These are phyloP conservation scores for Embiotoca jacksoni DNA, from an alignment of 2,113 vertebrate genomes.

Conservation along the genomic window DNA sequence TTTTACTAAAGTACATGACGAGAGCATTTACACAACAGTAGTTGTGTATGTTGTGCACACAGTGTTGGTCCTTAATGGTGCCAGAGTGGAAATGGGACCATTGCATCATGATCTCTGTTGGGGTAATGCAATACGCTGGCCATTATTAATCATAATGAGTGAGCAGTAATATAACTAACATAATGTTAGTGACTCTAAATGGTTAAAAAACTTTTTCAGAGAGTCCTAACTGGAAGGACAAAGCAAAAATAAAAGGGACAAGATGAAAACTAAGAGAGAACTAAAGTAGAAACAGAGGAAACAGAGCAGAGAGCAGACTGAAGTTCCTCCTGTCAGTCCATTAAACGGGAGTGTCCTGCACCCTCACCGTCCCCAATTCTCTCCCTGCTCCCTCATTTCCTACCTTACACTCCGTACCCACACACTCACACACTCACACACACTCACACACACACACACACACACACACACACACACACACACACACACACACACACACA, in stretches of 20 bases:
- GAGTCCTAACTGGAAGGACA: not conserved
- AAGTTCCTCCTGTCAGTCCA: slow-evolving; percentile 69
- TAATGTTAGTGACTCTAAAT: too few species aligned
- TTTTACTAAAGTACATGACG: too few species aligned
- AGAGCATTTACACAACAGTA: too few species aligned
- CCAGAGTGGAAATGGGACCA: too few species aligned
- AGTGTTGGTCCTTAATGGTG: too few species aligned
- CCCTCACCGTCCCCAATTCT: slow-evolving; percentile 84
- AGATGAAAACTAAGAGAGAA: not conserved
- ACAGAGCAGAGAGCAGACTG: slow-evolving; percentile 86
- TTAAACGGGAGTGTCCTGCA: slow-evolving; percentile 65
- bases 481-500: slow-evolving; percentile 55
- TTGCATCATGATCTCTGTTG: too few species aligned
- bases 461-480: slow-evolving; percentile 61
- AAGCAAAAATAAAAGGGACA: not conserved
- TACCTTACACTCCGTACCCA: slow-evolving; percentile 84
- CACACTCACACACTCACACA: slow-evolving; percentile 64
- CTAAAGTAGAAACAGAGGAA: slow-evolving; percentile 36
- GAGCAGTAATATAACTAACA: too few species aligned
- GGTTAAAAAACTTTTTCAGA: not conserved
- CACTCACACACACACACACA: slow-evolving; percentile 82
- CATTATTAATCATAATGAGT: too few species aligned
- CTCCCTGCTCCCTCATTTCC: slow-evolving; percentile 83
- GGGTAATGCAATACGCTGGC: too few species aligned
- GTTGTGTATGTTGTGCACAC: too few species aligned